A percentile compares a stretch with the other conserved stretches of the same genome.
These are phyloP conservation scores for Mormoops blainvillei DNA, from an alignment of 2,113 vertebrate species.

Conservation along the genomic window DNA sequence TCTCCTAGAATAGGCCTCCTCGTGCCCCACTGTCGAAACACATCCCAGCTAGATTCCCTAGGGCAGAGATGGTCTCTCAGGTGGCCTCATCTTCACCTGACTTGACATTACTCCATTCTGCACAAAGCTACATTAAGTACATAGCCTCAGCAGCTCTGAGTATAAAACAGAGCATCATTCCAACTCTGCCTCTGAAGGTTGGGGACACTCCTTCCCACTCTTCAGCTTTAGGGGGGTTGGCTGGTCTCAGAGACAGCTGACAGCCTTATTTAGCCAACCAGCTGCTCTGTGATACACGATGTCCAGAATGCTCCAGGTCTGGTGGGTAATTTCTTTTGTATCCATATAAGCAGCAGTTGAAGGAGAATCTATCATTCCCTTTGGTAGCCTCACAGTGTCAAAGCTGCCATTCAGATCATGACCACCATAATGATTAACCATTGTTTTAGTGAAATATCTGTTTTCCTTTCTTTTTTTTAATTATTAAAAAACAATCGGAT, in stretches of 20 bases:
- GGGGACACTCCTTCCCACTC: not conserved
- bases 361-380: conserved; percentile 45
- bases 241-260: conserved; percentile 60
- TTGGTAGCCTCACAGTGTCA: conserved; percentile 50
- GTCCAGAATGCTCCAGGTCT: conserved; percentile 51
- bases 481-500: conserved; percentile 43
- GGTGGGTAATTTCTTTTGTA: conserved; percentile 54
- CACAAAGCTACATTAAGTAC: not conserved
- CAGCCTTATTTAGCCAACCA: conserved; percentile 66
- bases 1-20: not conserved
- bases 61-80: not conserved
- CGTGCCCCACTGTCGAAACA: not conserved
- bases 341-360: conserved; percentile 44
- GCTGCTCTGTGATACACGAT: conserved; percentile 59
- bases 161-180: not conserved
- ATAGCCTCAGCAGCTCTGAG: not conserved
- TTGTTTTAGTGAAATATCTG: conserved; percentile 34
- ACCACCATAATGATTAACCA: conserved; percentile 39
- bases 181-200: not conserved
- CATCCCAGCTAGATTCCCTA: not conserved
- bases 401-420: conserved; percentile 50
- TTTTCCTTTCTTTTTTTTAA: conserved; percentile 12
- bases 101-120: not conserved
- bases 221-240: not conserved
- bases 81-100: not conserved